Percentiles rank a stretch among this genome's conserved stretches.
These are phyloP conservation scores for Abscondita cerata DNA, from an alignment of 2,888 invertebrate genomes.

Conservation along the genomic window DNA sequence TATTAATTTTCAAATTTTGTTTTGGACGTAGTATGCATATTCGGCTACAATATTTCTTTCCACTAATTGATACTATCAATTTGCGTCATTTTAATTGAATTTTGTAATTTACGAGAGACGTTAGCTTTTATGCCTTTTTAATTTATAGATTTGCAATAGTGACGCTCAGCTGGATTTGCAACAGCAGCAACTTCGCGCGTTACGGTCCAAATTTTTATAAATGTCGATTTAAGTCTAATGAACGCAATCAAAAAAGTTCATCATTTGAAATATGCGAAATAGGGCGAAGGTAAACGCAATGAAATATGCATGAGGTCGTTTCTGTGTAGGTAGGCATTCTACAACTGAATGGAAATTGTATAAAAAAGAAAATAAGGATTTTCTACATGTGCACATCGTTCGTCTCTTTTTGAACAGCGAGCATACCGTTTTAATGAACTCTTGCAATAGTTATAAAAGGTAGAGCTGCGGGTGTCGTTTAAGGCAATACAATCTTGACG, in stretches of 20 bases:
- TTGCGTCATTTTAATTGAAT: conserved; percentile 48
- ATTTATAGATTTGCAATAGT: conserved; percentile 1
- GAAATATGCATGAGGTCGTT: conserved; percentile 23
- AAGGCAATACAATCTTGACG: conserved; percentile 28
- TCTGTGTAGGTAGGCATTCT: conserved; percentile 20
- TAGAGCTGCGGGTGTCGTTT: conserved; percentile 40
- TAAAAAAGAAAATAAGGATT: conserved; percentile 12
- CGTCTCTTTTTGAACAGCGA: conserved; percentile 30
- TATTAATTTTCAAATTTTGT: conserved; percentile 53
- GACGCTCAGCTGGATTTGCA: background rate
- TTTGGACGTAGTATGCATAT: too few species aligned
- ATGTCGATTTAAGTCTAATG: background rate
- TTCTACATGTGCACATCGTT: conserved; percentile 4
- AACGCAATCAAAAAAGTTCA: conserved; percentile 11
- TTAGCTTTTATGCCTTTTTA: conserved; percentile 1
- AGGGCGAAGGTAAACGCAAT: conserved; percentile 18
- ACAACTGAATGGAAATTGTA: conserved; percentile 15
- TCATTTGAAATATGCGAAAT: conserved; percentile 16
- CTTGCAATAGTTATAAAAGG: conserved; percentile 49
- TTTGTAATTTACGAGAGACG: conserved; percentile 21
- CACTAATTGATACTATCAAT: conserved; percentile 56
- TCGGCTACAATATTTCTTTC: conserved; percentile 47
- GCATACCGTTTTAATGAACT: conserved; percentile 50
- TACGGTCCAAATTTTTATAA: background rate
- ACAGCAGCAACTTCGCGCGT: too few species aligned